Base-by-base conservation (phyloP, 2,888 invertebrate species). In the Podotricha telesiphe region DNA sequence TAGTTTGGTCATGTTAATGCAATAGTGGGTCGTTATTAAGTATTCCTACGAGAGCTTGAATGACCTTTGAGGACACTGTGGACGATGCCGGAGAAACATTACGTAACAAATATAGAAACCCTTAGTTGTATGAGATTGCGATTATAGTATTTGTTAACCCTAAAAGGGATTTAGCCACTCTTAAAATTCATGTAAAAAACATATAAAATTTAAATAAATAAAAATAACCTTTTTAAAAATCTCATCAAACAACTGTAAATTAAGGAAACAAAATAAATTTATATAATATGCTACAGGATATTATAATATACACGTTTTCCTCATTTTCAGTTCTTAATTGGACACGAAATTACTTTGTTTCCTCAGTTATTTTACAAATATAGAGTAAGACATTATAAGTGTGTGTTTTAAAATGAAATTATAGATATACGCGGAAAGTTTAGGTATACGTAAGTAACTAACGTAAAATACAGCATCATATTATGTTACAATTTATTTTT, bases 391-490 rank as follows among this genome's bases (percentile, higher is more conserved):
- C 15, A 28, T 15, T 55, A 17, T 34, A 1, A 11, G n/a, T 53
- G 22, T 51, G 22, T n/a, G n/a, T 20, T 15, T 34, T 5, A 37
- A 55, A 17, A 34, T 8, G 17, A 34, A 13, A 19, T 17, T 34
- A 8, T 51, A 17, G 10, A 1, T 34, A 19, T 13, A 55, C n/a
- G 11, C 34, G 34, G 55, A n/a, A 11, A 11, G 17, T 8, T 28
- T 28, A 28, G 51, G 28, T 28, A n/a, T n/a, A 10, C 53, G 34
- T 53, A 34, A 53, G 34, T 53, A 53, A 34, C 1, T 34, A 34
- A 34, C 55, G 55, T 55, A 37, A 37, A 55, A 34, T 55, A 55
- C 55, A 55, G 34, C 55, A 55, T 55, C n/a, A 4, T 17, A 34
- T 11, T 2, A 11, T 55, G 6, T 28, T 28, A 4, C 2, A 28